A percentile compares a stretch with the other conserved stretches of the same genome.
phyloP scores from a whole-genome alignment of 2,113 vertebrate species.

The Ptyas mucosa region DNA sequence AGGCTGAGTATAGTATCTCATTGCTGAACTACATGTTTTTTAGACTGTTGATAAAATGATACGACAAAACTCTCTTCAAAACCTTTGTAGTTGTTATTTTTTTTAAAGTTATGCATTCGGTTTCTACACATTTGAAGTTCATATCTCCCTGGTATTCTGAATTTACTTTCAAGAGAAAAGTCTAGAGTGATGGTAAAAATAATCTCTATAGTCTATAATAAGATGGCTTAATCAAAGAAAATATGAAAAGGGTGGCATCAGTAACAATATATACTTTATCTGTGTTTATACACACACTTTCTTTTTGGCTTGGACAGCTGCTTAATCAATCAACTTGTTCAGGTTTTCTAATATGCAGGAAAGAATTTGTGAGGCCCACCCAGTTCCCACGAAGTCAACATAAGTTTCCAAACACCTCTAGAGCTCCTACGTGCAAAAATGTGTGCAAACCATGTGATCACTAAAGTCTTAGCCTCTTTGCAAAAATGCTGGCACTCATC shows the following conservation, averaged over 20 bases:
- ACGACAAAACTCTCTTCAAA: neutral
- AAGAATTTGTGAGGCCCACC: slow-evolving; percentile 59
- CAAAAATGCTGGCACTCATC: slow-evolving; percentile 46
- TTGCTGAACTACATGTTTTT: neutral
- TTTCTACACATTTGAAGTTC: neutral
- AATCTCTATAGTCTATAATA: neutral
- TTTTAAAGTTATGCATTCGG: neutral
- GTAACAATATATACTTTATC: slow-evolving; percentile 28
- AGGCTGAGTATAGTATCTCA: neutral
- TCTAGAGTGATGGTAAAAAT: neutral
- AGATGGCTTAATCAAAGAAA: slow-evolving; percentile 27
- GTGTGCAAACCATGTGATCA: slow-evolving; percentile 59
- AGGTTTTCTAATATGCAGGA: slow-evolving; percentile 59
- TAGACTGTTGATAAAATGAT: neutral
- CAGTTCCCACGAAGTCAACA: slow-evolving; percentile 68
- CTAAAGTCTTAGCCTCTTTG: slow-evolving; percentile 3
- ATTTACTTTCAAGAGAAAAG: neutral
- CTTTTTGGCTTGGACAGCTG: slow-evolving; percentile 66
- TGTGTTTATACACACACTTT: slow-evolving; percentile 6
- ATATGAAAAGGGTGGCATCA: slow-evolving; percentile 17
- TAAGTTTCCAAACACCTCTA: slow-evolving; percentile 57
- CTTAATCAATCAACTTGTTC: slow-evolving; percentile 51
- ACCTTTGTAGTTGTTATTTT: neutral
- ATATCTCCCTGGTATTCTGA: neutral
- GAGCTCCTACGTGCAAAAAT: slow-evolving; percentile 65